phyloP scores from a whole-genome alignment of 1,140 invertebrate species.

The Chymomyza costata region DNA sequence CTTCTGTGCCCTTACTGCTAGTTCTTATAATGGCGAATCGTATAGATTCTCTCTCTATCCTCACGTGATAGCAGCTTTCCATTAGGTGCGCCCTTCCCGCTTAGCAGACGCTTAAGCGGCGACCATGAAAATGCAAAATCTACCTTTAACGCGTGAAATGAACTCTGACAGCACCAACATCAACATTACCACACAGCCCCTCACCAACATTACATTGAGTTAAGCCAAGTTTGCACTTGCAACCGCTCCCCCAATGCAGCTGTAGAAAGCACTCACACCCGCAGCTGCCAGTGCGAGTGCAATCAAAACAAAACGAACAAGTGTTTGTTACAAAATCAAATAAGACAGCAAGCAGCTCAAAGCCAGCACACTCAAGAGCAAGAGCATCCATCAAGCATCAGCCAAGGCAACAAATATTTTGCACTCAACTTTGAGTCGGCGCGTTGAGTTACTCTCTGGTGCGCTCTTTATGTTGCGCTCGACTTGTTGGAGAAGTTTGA shows the following conservation, averaged over 20 bases:
- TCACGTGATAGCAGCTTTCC: no score
- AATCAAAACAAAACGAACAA: constrained; percentile 31
- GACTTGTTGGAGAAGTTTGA: constrained; percentile 37
- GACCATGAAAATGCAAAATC: constrained; percentile 17
- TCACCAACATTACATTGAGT: no score
- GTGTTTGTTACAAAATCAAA: constrained; percentile 28
- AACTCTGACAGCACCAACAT: no score
- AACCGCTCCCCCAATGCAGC: constrained; percentile 1
- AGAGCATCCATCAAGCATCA: no score
- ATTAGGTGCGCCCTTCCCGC: background rate
- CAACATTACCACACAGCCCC: no score
- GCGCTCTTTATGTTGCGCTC: background rate
- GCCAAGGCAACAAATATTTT: no score
- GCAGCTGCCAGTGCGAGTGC: no score
- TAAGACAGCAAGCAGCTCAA: constrained; percentile 6
- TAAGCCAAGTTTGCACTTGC: background rate
- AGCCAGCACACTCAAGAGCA: constrained; percentile 32
- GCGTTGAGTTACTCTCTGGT: background rate
- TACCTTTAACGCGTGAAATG: no score
- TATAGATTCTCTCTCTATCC: no score
- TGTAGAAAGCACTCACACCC: no score
- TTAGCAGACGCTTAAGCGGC: background rate
- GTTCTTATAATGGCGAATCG: no score
- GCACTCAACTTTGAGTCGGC: constrained; percentile 1
- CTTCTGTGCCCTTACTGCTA: background rate